Base-by-base conservation (phyloP, 2,888 invertebrate species). In the Chrysodeixis includens region DNA sequence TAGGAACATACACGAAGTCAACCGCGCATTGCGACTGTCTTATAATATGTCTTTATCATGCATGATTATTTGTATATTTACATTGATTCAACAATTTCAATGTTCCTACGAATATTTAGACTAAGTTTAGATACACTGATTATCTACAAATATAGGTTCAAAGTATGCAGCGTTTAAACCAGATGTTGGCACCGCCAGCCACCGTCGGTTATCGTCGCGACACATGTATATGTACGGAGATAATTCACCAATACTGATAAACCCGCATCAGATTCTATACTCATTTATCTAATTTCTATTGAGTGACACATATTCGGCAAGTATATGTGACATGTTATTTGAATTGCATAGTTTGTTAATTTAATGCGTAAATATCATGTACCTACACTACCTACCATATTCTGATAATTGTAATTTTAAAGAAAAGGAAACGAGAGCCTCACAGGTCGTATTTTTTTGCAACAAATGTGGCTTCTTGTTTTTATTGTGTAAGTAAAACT, bases 111-210 rank as follows among this genome's bases (percentile, higher is more conserved):
- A 62, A 74, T 66, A 61, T 57, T 56, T 44, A 53, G 53, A 56
- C 58, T 10, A 53, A 30, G 12, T 35, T 7, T 46, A 44, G 12
- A 44, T 14, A 40, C 6, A 40, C 40, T 40, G 40, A n/a, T 40
- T 22, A 35, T 20, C 32, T n/a, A 16, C 30, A 44, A 56, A 35
- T 62, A 61, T 56, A 62, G 57, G 65, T 74, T 81, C 76, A 67
- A 69, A 75, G 86, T 82, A 82, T 85, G 69, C 78, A 74, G 81
- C 78, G 76, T 76, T 72, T 63, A 56, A 76, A 83, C 77, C 91
- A 92, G 90, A 90, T 84, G 85, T 84, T 87, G 90, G 91, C 78
- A 85, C 85, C 80, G 81, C 92, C 92, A 90, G 91, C 90, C 91
- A 88, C 92, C 85, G 90, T 78, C 81, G 78, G 83, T 88, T 90